Conservation (phyloP, 1,140 invertebrate genomes). For the Fopius arisanus region DNA sequence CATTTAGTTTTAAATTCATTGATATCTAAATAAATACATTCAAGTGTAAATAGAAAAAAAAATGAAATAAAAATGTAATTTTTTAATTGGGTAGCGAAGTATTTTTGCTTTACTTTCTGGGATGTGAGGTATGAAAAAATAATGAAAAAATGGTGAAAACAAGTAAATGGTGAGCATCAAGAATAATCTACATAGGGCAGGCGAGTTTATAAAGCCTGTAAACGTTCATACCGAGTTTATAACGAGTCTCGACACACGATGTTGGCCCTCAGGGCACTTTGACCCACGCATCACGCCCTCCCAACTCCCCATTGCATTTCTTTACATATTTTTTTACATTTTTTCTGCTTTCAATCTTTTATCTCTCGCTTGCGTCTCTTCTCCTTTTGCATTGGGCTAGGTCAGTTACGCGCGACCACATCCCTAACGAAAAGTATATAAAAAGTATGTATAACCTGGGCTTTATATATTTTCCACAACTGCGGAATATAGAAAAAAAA, state of each 20-base stretch:
- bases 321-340: constrained; percentile 8
- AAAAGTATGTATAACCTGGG: no score
- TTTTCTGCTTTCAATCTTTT: constrained; percentile 17
- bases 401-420: constrained; percentile 42
- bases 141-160: constrained; percentile 51
- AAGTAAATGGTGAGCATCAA: constrained; percentile 59
- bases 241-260: constrained; percentile 45
- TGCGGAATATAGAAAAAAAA: no score
- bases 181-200: constrained; percentile 60
- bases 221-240: constrained; percentile 52
- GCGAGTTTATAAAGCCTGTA: constrained; percentile 38
- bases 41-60: no score
- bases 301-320: constrained; percentile 42
- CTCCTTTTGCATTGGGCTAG: constrained; percentile 43
- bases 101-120: background rate
- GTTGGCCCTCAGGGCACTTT: constrained; percentile 50
- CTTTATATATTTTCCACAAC: no score
- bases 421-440: background rate
- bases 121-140: background rate
- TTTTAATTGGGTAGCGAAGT: no score
- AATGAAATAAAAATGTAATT: no score
- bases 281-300: constrained; percentile 57
- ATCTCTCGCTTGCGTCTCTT: constrained; percentile 12
- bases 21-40: no score
- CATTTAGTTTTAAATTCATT: no score